Evolutionary conservation across 30 jellyfish, hydroid and myxozoan genomes (phyloP).

Genomic region (Hydra vulgaris): DNA sequence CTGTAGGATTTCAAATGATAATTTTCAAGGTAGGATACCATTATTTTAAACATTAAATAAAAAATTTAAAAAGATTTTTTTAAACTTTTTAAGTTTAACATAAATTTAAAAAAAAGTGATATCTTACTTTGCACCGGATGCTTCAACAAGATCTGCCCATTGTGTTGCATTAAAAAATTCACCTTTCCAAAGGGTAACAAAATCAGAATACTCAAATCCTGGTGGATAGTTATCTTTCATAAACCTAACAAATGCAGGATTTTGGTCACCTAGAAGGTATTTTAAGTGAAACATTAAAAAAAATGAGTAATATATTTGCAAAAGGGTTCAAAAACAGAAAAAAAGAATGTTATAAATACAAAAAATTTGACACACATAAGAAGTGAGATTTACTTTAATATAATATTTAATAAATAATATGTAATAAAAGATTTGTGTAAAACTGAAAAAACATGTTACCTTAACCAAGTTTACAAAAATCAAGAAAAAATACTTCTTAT

Average conservation of each 20-base stretch:
- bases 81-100: not conserved
- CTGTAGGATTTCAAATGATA: no score
- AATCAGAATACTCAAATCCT: conserved; percentile 63
- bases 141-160: conserved; percentile 78
- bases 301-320: not conserved
- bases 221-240: conserved; percentile 77
- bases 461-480: no score
- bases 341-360: no score
- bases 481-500: no score
- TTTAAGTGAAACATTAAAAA: not conserved
- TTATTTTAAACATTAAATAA: no score
- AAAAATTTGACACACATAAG: no score
- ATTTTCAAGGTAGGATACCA: no score
- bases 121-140: conserved; percentile 86
- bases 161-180: conserved; percentile 51
- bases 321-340: not conserved
- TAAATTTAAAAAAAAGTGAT: not conserved
- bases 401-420: no score
- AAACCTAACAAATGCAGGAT: conserved; percentile 38
- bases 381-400: no score
- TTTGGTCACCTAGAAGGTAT: conserved; percentile 27
- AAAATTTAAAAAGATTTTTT: no score
- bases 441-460: no score
- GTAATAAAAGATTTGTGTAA: no score
- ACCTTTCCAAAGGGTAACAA: conserved; percentile 65